Conservation (phyloP, 2,113 vertebrate genomes). For the Anarhynchus alexandrinus region DNA sequence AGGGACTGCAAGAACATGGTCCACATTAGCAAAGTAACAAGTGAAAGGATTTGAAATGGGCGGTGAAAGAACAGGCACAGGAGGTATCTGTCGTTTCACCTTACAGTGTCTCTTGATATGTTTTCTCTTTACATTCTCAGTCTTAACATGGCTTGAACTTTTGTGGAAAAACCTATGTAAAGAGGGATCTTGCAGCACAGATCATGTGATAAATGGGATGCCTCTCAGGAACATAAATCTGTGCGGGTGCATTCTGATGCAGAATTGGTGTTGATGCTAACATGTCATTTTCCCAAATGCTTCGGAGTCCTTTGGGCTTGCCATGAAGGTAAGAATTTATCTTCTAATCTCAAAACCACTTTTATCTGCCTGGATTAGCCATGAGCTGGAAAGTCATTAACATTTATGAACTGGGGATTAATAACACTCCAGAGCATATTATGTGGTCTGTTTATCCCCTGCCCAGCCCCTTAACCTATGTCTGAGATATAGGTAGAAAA, state of each 20-base stretch:
- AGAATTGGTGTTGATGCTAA: background rate
- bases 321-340: conserved; percentile 43
- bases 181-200: background rate
- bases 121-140: background rate
- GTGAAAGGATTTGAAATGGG: background rate
- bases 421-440: conserved; percentile 43
- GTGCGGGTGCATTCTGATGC: conserved; percentile 24
- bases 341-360: conserved; percentile 48
- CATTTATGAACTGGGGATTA: conserved; percentile 60
- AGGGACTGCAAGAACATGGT: background rate
- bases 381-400: conserved; percentile 57
- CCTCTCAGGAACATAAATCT: conserved; percentile 28
- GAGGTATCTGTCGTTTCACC: background rate
- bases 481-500: background rate
- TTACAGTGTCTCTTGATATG: background rate
- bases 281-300: conserved; percentile 20
- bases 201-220: background rate
- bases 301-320: conserved; percentile 25
- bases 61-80: background rate
- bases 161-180: background rate
- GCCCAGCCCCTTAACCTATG: background rate
- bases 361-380: conserved; percentile 46
- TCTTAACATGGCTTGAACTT: background rate
- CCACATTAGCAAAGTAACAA: background rate
- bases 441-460: conserved; percentile 1